phyloP scores from a whole-genome alignment of 2,888 invertebrate species.

The Heterodera filipjevi region DNA sequence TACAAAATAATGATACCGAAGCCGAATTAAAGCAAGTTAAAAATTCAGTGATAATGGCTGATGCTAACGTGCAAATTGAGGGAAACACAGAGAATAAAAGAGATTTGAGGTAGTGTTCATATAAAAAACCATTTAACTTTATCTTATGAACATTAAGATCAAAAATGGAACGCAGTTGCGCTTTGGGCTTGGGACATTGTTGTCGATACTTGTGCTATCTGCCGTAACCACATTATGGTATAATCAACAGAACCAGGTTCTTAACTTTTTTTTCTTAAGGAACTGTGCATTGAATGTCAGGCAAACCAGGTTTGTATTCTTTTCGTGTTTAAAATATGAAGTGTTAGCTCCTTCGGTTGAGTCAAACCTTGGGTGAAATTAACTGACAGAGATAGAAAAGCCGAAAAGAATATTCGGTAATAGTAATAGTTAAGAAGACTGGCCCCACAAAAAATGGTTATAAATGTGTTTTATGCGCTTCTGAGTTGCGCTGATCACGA shows the following conservation, averaged over 20 bases:
- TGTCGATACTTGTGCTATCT: conserved; percentile 99
- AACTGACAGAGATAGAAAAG: too few relatives aligned
- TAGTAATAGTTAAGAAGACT: too few relatives aligned
- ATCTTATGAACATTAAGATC: conserved; percentile 40
- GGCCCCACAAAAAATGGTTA: too few relatives aligned
- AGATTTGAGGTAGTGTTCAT: conserved; percentile 25
- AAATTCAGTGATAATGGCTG: conserved; percentile 27
- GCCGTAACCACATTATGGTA: conserved; percentile 95
- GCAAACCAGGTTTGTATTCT: conserved; percentile 68
- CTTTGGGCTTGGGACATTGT: conserved; percentile 90
- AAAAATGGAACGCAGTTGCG: conserved; percentile 96
- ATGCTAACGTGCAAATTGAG: conserved; percentile 38
- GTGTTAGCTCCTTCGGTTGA: too few relatives aligned
- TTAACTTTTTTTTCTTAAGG: conserved; percentile 66
- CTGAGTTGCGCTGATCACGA: too few relatives aligned
- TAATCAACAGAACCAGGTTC: neutral
- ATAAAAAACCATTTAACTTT: neutral
- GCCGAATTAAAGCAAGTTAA: too few relatives aligned
- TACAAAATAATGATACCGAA: too few relatives aligned
- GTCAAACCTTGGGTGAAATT: neutral
- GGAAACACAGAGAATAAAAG: conserved; percentile 25
- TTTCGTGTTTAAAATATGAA: too few relatives aligned
- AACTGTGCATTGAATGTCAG: conserved; percentile 98
- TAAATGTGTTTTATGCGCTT: too few relatives aligned
- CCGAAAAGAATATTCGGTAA: too few relatives aligned